Evolutionary conservation across 2,797 vertebrate species (phyloP), one percentile per base, ranked within the genome.

Genomic region (Manis pentadactyla): DNA sequence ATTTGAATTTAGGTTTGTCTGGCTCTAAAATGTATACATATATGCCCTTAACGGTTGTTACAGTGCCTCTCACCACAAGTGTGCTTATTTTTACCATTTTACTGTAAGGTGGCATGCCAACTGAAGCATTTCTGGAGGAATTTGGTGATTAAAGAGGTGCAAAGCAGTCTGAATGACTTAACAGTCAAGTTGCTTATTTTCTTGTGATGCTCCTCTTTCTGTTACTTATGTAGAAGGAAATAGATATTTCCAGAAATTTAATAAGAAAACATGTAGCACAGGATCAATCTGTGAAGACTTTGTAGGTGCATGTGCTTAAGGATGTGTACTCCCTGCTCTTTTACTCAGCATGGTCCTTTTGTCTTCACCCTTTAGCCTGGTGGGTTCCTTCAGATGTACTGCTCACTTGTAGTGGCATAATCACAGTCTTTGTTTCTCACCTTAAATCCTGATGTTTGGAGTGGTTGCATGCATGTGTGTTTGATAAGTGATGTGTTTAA

Each of bases 391-490:
- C 55, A 96, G 13, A 77, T 82, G 57, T 66, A 81, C 31, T 95
- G 39, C 37, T 93, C 27, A 77, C 27, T n/a, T 85, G 15, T 77
- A 61, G 39, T 90, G 59, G 11, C 37, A 71, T 84, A 90, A 92
- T n/a, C 69, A 83, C 21, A 84, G 21, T 95, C 53, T 95, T 93
- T 86, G n/a, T 93, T 46, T 94, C 57, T 93, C 46, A 74, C n/a
- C 12, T 86, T 83, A 77, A 81, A 82, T 90, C 29, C 46, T 95
- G 42, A 19, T 88, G 5, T 93, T 31, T 71, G 25, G 55, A 94
- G 57, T 49, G 59, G 63, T 78, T 92, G 34, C 21, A 74, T 88
- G 34, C n/a, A 37, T 82, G 9, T 71, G 53, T 85, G 14, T 31
- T 90, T 86, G 78, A 85, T 55, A 86, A 66, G 15, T 91, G 46